phyloP scores from a whole-genome alignment of 2,888 invertebrate species.

The Charanyca ferruginea region DNA sequence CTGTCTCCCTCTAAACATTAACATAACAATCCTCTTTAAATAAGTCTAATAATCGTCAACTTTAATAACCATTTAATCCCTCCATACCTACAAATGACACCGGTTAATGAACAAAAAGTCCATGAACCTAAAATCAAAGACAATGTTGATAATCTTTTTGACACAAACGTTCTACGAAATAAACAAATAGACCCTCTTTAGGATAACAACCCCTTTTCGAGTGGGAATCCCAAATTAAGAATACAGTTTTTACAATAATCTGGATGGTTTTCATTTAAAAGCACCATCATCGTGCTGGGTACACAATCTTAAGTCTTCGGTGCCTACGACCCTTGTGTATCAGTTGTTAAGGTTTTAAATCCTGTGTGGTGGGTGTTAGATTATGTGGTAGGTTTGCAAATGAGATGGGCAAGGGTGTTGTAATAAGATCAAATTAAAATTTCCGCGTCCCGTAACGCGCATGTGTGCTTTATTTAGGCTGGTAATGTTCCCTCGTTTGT shows the following conservation, averaged over 20 bases:
- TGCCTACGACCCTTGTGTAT: constrained; percentile 8
- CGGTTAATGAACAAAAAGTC: constrained; percentile 1
- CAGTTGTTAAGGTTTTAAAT: constrained; percentile 31
- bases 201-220: constrained; percentile 40
- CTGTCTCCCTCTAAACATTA: constrained; percentile 9
- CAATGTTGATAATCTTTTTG: constrained; percentile 32
- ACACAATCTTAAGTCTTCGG: constrained; percentile 25
- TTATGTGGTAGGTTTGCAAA: constrained; percentile 56
- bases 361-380: neutral
- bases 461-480: constrained; percentile 67
- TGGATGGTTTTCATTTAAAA: constrained; percentile 67
- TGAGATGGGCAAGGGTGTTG: constrained; percentile 69
- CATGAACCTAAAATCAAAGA: constrained; percentile 32
- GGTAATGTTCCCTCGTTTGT: constrained; percentile 39
- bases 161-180: constrained; percentile 28
- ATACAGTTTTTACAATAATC: constrained; percentile 69
- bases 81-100: neutral
- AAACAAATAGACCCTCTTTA: constrained; percentile 43
- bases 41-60: neutral
- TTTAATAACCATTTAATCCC: constrained; percentile 7
- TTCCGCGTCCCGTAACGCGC: constrained; percentile 64
- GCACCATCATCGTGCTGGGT: constrained; percentile 57
- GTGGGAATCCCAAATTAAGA: constrained; percentile 60
- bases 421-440: constrained; percentile 75
- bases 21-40: constrained; percentile 17